Percentiles rank a stretch among this genome's conserved stretches.
These are phyloP conservation scores for Lasaia peninsularis DNA, from an alignment of 1,140 invertebrate genomes.

Conservation along the genomic window DNA sequence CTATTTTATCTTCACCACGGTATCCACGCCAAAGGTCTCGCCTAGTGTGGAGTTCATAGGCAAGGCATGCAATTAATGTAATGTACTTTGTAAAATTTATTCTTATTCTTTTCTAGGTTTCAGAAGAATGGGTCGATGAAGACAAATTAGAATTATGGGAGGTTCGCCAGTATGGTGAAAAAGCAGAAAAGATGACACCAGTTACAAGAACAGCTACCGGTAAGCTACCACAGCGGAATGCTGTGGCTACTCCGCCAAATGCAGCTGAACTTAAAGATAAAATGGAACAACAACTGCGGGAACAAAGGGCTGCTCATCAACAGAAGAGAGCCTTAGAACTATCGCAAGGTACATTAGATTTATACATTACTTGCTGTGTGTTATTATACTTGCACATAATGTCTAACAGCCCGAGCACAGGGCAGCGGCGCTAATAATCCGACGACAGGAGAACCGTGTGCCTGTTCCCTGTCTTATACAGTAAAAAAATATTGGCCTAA, in stretches of 20 bases:
- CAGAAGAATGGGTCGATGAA: constrained; percentile 97
- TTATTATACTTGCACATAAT: too few species aligned
- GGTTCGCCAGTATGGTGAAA: constrained; percentile 96
- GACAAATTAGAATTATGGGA: constrained; percentile 98
- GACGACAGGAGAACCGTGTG: too few species aligned
- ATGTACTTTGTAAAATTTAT: too few species aligned
- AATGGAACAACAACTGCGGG: constrained; percentile 91
- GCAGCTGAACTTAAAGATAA: constrained; percentile 93
- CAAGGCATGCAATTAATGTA: too few species aligned
- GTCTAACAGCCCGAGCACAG: too few species aligned
- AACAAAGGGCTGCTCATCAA: constrained; percentile 91
- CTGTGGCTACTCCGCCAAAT: constrained; percentile 75
- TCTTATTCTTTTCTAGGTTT: constrained; percentile 81
- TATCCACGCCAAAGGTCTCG: too few species aligned
- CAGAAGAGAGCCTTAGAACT: constrained; percentile 87
- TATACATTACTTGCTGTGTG: not conserved
- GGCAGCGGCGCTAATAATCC: too few species aligned
- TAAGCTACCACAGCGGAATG: constrained; percentile 79
- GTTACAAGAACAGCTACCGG: constrained; percentile 87
- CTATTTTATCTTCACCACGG: too few species aligned
- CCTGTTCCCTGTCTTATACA: too few species aligned
- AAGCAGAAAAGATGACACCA: constrained; percentile 79
- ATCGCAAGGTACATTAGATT: constrained; percentile 58
- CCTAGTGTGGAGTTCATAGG: too few species aligned
- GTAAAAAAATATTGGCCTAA: not conserved